These are phyloP conservation scores for Babylonia areolata DNA, from an alignment of 1,140 invertebrate species.

Conservation along the genomic window DNA sequence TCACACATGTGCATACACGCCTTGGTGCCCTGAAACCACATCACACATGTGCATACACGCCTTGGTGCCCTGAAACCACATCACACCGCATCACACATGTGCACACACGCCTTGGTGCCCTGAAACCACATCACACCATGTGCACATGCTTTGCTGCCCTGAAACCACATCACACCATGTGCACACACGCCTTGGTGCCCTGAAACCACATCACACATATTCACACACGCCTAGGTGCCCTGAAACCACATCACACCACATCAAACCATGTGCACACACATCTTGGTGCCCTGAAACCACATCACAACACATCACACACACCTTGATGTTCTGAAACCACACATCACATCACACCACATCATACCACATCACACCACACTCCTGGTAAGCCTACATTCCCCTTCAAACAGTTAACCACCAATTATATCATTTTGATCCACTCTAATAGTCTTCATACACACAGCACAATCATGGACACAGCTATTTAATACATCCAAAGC, in stretches of 20 bases:
- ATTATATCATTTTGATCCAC: too few relatives aligned
- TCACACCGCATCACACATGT: not conserved
- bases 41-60: slow-evolving; percentile 77
- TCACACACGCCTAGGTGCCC: not conserved
- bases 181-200: not conserved
- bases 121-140: not conserved
- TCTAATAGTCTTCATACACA: too few relatives aligned
- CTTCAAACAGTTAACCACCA: too few relatives aligned
- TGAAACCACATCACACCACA: too few relatives aligned
- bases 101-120: too few relatives aligned
- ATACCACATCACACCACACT: slow-evolving; percentile 16
- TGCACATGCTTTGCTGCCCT: too few relatives aligned
- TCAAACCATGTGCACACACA: not conserved
- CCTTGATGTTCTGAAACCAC: too few relatives aligned
- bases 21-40: too few relatives aligned
- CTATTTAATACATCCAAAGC: too few relatives aligned
- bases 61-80: slow-evolving; percentile 72
- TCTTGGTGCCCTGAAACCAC: not conserved
- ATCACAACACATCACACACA: not conserved
- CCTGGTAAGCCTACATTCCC: too few relatives aligned
- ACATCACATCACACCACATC: too few relatives aligned
- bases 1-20: not conserved
- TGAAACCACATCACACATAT: not conserved
- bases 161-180: slow-evolving; percentile 4
- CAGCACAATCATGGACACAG: too few relatives aligned